Evolutionary conservation across 2,797 vertebrate genomes (phyloP), one percentile per base, ranked within the genome.

Genomic region (Heliangelus exortis): DNA sequence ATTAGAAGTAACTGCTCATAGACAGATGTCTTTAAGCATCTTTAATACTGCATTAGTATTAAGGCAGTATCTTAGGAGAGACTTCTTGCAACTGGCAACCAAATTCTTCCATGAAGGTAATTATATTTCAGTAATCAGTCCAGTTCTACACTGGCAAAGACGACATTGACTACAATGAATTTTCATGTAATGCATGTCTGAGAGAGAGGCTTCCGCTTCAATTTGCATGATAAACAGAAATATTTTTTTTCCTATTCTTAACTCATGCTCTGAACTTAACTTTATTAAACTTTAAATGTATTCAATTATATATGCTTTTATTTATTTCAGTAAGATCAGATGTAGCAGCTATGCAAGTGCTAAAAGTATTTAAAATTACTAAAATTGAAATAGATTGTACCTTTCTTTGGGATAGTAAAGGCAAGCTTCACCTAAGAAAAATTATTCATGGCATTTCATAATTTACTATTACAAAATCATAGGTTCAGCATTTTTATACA

Each of bases 71-170:
- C 36, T 72, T 68, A 82, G 61, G 22, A 79, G 25, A 74, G 12
- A 53, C 58, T 34, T 71, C 15, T 8, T 22, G 12, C 13, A 12
- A 2, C 77, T 26, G 26, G 15, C 51, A 83, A 90, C 14, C 45
- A 45, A 58, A 83, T 79, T 87, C 48, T 33, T 83, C 29, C 33
- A 45, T 5, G 3, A 86, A 86, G 48, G 76, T 84, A 93, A 94
- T 88, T 90, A 67, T 78, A 93, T 69, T 84, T 75, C 73, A 69
- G 51, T 88, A 87, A 90, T 86, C 89, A 88, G 62, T 26, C 63
- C 62, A 43, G 55, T 84, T 96, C 92, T 86, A 83, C 87, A 75
- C 79, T 80, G 61, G 39, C 58, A 84, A 87, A 78, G 66, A 80
- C 23, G 12, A 15, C 34, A 75, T 5, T 53, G 77, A 86, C 53